These are phyloP conservation scores for Agelas oroides DNA, from an alignment of 37 sponge, comb jelly and placozoan species.

Conservation along the genomic window DNA sequence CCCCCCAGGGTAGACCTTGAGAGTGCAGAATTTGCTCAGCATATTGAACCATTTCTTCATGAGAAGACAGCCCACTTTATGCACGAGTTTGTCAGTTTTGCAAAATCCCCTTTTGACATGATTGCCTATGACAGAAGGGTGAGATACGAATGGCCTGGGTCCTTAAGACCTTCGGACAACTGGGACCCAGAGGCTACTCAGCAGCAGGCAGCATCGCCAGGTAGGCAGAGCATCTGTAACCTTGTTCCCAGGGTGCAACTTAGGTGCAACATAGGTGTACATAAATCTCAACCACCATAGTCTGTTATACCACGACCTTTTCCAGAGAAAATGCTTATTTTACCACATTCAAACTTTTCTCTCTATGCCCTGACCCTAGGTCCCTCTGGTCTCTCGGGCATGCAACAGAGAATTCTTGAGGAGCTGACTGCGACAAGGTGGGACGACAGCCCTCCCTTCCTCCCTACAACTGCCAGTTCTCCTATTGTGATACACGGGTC, in stretches of 20 bases:
- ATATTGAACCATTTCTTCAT: slow-evolving; percentile 76
- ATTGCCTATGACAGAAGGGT: slow-evolving; percentile 75
- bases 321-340: too few relatives aligned
- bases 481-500: slow-evolving; percentile 35
- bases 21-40: slow-evolving; percentile 57
- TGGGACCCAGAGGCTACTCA: slow-evolving; percentile 39
- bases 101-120: slow-evolving; percentile 81
- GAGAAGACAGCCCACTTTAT: slow-evolving; percentile 76
- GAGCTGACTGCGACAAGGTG: slow-evolving; percentile 52
- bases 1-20: slow-evolving; percentile 62
- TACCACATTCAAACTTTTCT: too few relatives aligned
- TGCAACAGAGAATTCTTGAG: slow-evolving; percentile 35
- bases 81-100: slow-evolving; percentile 81
- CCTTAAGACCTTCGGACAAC: background rate
- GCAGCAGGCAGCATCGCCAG: background rate
- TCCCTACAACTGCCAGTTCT: background rate
- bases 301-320: too few relatives aligned
- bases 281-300: too few relatives aligned
- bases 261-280: too few relatives aligned
- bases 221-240: too few relatives aligned
- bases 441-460: slow-evolving; percentile 41
- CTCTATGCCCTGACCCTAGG: too few relatives aligned
- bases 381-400: background rate
- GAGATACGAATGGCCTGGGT: slow-evolving; percentile 45
- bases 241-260: too few relatives aligned